Evolutionary conservation across 2,888 invertebrate species (phyloP).

Genomic region (Hydrotaea diabolus): DNA sequence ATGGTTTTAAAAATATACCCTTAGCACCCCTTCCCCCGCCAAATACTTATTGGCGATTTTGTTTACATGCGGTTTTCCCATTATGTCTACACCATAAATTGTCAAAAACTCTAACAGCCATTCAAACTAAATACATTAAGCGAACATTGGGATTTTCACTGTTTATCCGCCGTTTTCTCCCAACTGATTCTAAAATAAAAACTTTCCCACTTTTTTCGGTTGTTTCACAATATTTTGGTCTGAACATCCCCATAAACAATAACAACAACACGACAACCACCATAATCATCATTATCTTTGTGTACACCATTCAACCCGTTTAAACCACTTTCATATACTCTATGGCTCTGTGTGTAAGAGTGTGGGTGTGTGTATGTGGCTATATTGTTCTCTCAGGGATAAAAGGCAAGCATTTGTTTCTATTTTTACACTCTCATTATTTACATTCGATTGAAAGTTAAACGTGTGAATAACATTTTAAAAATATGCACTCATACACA

Average conservation of each 20-base stretch:
- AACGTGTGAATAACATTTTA: conserved; percentile 50
- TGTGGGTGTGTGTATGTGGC: neutral
- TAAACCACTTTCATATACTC: no score
- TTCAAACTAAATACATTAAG: no score
- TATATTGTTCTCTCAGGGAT: neutral
- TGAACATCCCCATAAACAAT: no score
- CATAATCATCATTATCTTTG: neutral
- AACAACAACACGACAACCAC: neutral
- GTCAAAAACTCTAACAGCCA: neutral
- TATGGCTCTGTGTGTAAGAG: neutral
- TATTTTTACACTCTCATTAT: conserved; percentile 56
- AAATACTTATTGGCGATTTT: neutral
- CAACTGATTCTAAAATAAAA: neutral
- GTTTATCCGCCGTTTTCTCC: neutral
- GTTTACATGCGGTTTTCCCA: neutral
- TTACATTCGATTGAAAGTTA: conserved; percentile 56
- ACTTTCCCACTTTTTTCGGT: neutral
- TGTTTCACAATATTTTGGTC: neutral
- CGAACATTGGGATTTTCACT: neutral
- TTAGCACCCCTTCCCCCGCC: neutral
- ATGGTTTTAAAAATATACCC: neutral
- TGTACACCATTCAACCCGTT: conserved; percentile 11
- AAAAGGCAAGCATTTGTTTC: conserved; percentile 17
- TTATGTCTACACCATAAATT: neutral
- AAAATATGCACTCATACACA: conserved; percentile 8